These are phyloP conservation scores for Sebastes vulpes DNA, from an alignment of 2,797 vertebrate species.

Conservation along the genomic window DNA sequence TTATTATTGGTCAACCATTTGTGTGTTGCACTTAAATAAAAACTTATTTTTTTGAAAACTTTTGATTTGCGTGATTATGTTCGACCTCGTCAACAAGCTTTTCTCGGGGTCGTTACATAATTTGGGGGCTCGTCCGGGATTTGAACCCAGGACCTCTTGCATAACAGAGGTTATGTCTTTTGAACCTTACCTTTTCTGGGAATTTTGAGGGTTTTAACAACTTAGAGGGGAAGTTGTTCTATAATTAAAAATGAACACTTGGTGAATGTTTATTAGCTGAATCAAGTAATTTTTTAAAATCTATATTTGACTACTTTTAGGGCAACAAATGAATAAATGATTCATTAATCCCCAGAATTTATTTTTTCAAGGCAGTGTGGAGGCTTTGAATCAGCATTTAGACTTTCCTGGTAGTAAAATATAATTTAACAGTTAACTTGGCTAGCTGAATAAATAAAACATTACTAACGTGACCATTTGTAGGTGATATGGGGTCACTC, in stretches of 20 bases:
- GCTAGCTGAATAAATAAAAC: neutral
- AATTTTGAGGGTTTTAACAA: neutral
- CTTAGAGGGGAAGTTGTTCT: neutral
- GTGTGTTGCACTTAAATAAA: no score
- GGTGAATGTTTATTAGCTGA: no score
- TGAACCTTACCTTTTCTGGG: neutral
- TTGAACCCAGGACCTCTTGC: slow-evolving; percentile 81
- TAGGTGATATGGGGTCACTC: neutral
- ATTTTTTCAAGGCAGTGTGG: neutral
- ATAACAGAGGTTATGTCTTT: neutral
- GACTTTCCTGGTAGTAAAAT: neutral
- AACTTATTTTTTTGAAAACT: no score
- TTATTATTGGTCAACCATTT: no score
- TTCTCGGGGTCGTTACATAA: no score
- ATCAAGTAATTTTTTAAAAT: neutral
- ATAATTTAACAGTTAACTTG: neutral
- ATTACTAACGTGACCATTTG: neutral
- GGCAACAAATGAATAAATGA: neutral
- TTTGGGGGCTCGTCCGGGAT: slow-evolving; percentile 77
- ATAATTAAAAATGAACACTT: neutral
- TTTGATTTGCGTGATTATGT: no score
- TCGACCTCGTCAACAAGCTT: no score
- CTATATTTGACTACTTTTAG: neutral
- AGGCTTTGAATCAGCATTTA: neutral
- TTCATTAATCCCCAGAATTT: no score